Evolutionary conservation across 1,140 invertebrate species (phyloP), one percentile per base, ranked within the genome.

Genomic region (Myzus persicae): DNA sequence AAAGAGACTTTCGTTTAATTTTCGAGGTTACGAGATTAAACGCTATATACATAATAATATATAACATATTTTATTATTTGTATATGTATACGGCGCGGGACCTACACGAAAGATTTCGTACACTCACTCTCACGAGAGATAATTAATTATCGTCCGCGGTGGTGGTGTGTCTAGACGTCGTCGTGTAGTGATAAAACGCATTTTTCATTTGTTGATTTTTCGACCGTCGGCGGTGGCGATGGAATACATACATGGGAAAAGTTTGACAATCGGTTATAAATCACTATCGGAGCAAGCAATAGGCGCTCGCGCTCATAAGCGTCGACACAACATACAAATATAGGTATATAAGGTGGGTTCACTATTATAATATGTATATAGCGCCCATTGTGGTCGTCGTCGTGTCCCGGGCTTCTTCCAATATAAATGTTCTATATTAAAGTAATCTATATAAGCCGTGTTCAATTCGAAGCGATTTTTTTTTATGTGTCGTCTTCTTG

Each of bases 231-330:
- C 59, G 31, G 46, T 26, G 82, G 26, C 31, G 59, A 87, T 31
- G 24, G 84, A 44, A 88, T 46, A 59, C 7, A 38, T 40, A 42
- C 42, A 31, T 91, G 20, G 76, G 81, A 54, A 93, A 93, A 93
- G 91, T 84, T 93, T 85, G 91, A 93, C 91, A 51, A 84, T 82
- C 76, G 81, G 81, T 85, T 93, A 93, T 93, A 93, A 93, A 93
- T 93, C 91, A 93, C 44, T 85, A 31, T 42, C 42, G 44, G n/a
- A 40, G 48, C 88, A n/a, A 88, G 59, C 18, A 36, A 51, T 42
- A 44, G 24, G 11, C 26, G 31, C 82, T 44, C 46, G n/a, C 7
- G 31, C 26, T 4, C 9, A 85, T n/a, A 44, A 44, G 9, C 84
- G 44, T 51, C 31, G 42, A 85, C 42, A 44, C 14, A 38, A n/a